Conservation (phyloP, 2,888 invertebrate species). For the Eupithecia subfuscata region DNA sequence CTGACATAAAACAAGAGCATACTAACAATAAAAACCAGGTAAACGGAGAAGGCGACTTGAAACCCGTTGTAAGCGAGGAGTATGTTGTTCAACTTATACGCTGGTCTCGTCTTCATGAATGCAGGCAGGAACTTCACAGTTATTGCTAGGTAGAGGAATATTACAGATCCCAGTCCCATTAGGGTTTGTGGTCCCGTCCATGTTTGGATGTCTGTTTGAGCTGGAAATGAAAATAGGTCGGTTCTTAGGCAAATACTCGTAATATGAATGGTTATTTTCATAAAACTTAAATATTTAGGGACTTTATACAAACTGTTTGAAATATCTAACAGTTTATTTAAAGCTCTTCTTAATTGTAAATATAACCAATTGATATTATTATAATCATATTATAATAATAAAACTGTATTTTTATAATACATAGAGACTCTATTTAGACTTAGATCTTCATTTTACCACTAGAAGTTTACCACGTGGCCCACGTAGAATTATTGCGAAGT, state of each 20-base stretch:
- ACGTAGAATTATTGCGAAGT: no score
- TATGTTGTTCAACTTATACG: conserved; percentile 86
- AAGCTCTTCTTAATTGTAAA: no score
- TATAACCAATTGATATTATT: no score
- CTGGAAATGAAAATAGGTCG: conserved; percentile 50
- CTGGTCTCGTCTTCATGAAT: conserved; percentile 86
- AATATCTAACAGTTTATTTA: no score
- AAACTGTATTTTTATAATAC: no score
- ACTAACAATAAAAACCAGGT: conserved; percentile 85
- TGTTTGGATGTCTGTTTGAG: conserved; percentile 47
- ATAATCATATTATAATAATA: no score
- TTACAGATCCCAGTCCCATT: conserved; percentile 57
- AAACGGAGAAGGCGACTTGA: conserved; percentile 86
- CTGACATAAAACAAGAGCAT: conserved; percentile 33
- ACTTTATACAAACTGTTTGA: no score
- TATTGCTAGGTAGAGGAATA: conserved; percentile 87
- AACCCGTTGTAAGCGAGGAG: conserved; percentile 87
- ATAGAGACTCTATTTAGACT: no score
- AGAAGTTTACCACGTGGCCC: no score
- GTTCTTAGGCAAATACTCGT: neutral
- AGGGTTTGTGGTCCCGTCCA: conserved; percentile 66
- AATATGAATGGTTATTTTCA: neutral
- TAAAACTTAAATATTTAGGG: no score
- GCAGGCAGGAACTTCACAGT: conserved; percentile 87
- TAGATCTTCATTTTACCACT: no score